phyloP scores from a whole-genome alignment of 2,113 vertebrate species.

The Sula dactylatra region DNA sequence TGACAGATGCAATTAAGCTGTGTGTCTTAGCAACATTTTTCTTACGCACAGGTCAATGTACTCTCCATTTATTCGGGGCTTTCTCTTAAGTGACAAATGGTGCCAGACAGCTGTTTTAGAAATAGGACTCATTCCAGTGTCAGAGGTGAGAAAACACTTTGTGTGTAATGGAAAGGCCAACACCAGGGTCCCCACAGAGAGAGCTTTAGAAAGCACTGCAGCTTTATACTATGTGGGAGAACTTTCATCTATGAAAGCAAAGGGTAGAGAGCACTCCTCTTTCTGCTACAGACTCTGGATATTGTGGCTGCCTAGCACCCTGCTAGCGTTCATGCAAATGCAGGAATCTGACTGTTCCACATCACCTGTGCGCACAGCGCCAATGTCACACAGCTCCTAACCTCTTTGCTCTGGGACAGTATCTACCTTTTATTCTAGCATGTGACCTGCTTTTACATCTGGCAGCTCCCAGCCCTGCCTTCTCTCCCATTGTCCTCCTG shows the following conservation, averaged over 20 bases:
- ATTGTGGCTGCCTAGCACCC: background rate
- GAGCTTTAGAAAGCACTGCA: background rate
- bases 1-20: conserved; percentile 55
- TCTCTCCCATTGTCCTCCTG: background rate
- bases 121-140: background rate
- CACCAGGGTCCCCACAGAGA: background rate
- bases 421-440: background rate
- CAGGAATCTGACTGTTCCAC: background rate
- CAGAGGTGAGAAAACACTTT: conserved; percentile 41
- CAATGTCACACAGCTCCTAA: background rate
- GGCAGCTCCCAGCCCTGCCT: background rate
- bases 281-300: background rate
- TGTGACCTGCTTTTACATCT: background rate
- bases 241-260: background rate
- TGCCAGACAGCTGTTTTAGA: conserved; percentile 9
- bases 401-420: background rate
- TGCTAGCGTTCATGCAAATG: background rate
- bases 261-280: background rate
- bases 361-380: background rate
- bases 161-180: background rate
- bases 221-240: background rate
- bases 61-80: conserved; percentile 29
- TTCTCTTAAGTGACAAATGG: conserved; percentile 26
- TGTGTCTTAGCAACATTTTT: conserved; percentile 35
- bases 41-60: conserved; percentile 33